Evolutionary conservation across 1,140 invertebrate genomes (phyloP).

Genomic region (Cryptotermes secundus): DNA sequence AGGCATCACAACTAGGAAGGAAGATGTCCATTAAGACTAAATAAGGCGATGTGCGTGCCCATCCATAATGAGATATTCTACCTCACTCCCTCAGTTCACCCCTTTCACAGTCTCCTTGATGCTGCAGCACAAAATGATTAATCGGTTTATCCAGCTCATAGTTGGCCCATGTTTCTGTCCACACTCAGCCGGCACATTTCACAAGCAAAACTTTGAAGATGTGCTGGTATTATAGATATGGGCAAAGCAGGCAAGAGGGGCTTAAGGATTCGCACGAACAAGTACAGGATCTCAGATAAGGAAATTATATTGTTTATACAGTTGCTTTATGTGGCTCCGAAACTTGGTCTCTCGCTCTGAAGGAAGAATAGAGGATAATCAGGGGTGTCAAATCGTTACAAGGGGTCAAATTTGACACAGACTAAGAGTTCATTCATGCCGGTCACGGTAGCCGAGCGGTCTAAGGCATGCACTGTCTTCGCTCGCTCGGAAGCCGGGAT

Average conservation of each 20-base stretch:
- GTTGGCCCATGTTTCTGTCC: slow-evolving; percentile 26
- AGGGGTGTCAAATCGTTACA: no score
- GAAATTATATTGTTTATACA: background rate
- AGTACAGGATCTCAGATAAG: background rate
- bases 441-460: no score
- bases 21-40: slow-evolving; percentile 32
- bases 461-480: no score
- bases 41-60: slow-evolving; percentile 33
- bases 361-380: no score
- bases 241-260: background rate
- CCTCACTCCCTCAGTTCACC: background rate
- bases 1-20: slow-evolving; percentile 30
- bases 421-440: no score
- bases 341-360: no score
- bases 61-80: slow-evolving; percentile 33
- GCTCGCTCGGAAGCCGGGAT: no score
- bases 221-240: slow-evolving; percentile 20
- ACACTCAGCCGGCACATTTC: slow-evolving; percentile 15
- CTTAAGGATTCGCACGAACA: background rate
- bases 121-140: slow-evolving; percentile 23
- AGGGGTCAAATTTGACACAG: no score
- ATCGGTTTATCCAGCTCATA: slow-evolving; percentile 30
- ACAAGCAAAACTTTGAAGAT: slow-evolving; percentile 25
- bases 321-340: no score
- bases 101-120: slow-evolving; percentile 27